A percentile compares a stretch with the other conserved stretches of the same genome.
Conservation (phyloP, 1,140 invertebrate species). For the Leptopilina clavipes region DNA sequence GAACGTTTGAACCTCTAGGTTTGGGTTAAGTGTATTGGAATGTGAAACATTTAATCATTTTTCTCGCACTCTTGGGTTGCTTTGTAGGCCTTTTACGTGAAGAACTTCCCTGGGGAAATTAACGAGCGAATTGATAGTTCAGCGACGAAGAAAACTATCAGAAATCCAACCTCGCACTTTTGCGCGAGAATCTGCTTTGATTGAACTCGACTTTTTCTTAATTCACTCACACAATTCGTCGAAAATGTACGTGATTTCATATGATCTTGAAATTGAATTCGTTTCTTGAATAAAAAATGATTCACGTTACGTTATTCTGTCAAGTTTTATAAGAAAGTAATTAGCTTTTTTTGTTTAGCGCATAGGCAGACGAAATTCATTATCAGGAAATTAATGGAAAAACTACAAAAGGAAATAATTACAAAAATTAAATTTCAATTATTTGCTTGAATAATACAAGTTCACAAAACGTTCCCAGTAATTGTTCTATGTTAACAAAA, state of each 20-base stretch:
- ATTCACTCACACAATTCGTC: background rate
- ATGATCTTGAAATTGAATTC: slow-evolving; percentile 3
- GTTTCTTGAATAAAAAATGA: background rate
- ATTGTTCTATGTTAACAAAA: no score
- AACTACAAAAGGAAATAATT: no score
- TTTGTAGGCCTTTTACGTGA: slow-evolving; percentile 18
- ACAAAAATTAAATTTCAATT: no score
- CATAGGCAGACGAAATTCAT: background rate
- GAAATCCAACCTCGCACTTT: slow-evolving; percentile 12
- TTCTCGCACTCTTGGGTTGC: background rate
- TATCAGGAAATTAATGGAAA: no score
- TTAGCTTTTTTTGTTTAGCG: background rate
- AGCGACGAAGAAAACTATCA: slow-evolving; percentile 11
- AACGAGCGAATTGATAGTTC: slow-evolving; percentile 31
- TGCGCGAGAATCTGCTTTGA: slow-evolving; percentile 15
- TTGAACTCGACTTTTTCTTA: slow-evolving; percentile 11
- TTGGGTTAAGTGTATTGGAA: background rate
- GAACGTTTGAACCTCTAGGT: slow-evolving; percentile 14
- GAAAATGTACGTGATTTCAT: background rate
- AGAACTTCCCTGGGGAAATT: slow-evolving; percentile 29
- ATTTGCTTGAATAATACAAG: no score
- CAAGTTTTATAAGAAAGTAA: background rate
- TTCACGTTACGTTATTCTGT: background rate
- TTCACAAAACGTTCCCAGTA: no score
- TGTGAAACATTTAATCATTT: slow-evolving; percentile 3